Evolutionary conservation across 2,797 vertebrate genomes (phyloP).

Genomic region (Harpagifer antarcticus): DNA sequence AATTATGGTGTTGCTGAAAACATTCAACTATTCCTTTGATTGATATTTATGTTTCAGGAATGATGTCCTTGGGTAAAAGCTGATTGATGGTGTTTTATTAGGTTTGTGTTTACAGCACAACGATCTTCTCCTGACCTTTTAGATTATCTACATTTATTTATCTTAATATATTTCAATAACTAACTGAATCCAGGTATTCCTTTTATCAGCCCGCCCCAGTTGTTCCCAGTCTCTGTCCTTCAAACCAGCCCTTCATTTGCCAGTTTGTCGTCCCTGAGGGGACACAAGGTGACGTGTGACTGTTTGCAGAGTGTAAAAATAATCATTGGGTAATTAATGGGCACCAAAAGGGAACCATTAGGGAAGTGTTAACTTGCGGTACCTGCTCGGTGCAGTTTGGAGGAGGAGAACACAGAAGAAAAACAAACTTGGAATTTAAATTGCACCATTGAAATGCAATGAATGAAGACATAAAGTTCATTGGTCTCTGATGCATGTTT

Average conservation of each 20-base stretch:
- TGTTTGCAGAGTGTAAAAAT: conserved; percentile 77
- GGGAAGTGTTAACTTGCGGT: conserved; percentile 61
- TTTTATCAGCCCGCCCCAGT: neutral
- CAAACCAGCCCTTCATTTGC: conserved; percentile 1
- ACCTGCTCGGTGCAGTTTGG: conserved; percentile 30
- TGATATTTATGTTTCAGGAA: neutral
- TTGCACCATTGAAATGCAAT: conserved; percentile 37
- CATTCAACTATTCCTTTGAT: neutral
- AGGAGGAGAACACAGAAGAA: conserved; percentile 24
- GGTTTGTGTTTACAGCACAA: neutral
- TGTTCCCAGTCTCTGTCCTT: neutral
- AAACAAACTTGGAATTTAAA: conserved; percentile 68
- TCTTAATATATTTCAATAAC: conserved; percentile 1
- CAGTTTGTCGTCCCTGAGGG: conserved; percentile 39
- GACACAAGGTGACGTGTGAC: conserved; percentile 82
- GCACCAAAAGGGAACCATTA: conserved; percentile 84
- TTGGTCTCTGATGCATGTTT: conserved; percentile 47
- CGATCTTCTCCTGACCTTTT: neutral
- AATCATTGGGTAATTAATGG: conserved; percentile 80
- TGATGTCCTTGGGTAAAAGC: neutral
- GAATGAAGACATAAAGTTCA: conserved; percentile 32
- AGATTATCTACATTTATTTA: neutral
- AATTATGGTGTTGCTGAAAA: neutral
- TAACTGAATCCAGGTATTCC: neutral
- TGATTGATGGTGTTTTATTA: neutral